Evolutionary conservation across 92 coral and sea anemone species (phyloP).

Genomic region (Epizoanthus ramosus): DNA sequence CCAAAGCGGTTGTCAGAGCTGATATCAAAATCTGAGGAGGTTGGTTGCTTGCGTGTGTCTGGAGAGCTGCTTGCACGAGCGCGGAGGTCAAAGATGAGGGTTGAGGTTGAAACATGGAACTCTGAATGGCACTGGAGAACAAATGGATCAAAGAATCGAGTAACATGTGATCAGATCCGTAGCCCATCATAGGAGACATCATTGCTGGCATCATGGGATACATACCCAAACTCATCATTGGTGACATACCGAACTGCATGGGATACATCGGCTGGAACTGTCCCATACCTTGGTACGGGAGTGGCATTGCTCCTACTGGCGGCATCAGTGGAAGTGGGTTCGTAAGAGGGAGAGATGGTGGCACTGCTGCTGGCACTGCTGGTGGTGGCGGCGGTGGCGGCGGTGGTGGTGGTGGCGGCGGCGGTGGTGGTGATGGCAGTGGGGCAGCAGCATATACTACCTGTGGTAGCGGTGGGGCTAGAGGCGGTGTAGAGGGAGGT

Average conservation of each 20-base stretch:
- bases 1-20: slow-evolving; percentile 31
- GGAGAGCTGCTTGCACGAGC: slow-evolving; percentile 26
- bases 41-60: slow-evolving; percentile 15
- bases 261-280: slow-evolving; percentile 16
- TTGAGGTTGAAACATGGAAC: slow-evolving; percentile 19
- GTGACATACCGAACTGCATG: slow-evolving; percentile 22
- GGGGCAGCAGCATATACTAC: slow-evolving; percentile 19
- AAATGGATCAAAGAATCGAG: slow-evolving; percentile 21
- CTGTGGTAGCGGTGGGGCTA: slow-evolving; percentile 9
- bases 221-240: neutral
- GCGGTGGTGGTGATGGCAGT: neutral
- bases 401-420: neutral
- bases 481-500: neutral
- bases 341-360: neutral
- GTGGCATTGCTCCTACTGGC: slow-evolving; percentile 5
- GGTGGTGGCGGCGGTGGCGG: neutral
- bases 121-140: slow-evolving; percentile 32
- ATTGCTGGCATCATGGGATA: slow-evolving; percentile 22
- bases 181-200: slow-evolving; percentile 20
- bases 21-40: slow-evolving; percentile 36
- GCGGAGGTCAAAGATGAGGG: slow-evolving; percentile 28
- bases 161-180: slow-evolving; percentile 23
- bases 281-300: neutral
- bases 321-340: slow-evolving; percentile 2
- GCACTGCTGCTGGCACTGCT: neutral